Base-by-base conservation (phyloP, 2,797 vertebrate genomes). In the Hafferia zeledoni region DNA sequence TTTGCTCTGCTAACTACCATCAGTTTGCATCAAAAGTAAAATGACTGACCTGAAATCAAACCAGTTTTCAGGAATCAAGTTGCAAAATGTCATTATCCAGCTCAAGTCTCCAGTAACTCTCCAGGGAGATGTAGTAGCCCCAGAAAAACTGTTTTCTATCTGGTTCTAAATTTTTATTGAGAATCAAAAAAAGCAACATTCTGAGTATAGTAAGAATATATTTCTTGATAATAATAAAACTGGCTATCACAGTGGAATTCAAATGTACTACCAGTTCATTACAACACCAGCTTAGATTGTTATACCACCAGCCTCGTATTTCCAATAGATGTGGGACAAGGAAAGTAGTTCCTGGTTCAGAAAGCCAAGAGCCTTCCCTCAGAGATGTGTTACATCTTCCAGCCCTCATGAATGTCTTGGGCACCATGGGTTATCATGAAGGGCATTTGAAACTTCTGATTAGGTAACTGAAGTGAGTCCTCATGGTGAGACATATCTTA, bases 31-130 rank as follows among this genome's bases (percentile, higher is more conserved):
- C 70, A 70, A 79, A 88, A 87, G 22, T 47, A 79, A 92, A 90
- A 91, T 39, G 44, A 67, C 61, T 92, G 82, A 91, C 69, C 79
- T 70, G 70, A 94, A 92, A 91, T 59, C 76, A 93, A 93, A 87
- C 37, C 63, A 53, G 35, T 75, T 86, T 90, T 75, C 72, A 72
- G 79, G 55, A 94, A n/a, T 69, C 69, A 76, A 69, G 44, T 9
- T 75, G 46, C 49, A 93, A 91, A 91, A 88, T 67, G 55, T 52
- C 72, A 76, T 95, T 90, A 87, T 57, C 61, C 35, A 78, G 39
- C 39, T 87, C 78, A 71, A 80, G 82, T 81, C 76, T 83, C 78
- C 53, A 67, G 27, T 63, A 91, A 74, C 60, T 84, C 63, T 93
- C 76, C 61, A 71, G 82, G 49, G 95, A 89, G 79, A 89, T 17